A percentile compares a stretch with the other conserved stretches of the same genome.
Evolutionary conservation across 2,113 vertebrate genomes (phyloP).

Genomic region (Peucedramus taeniatus): DNA sequence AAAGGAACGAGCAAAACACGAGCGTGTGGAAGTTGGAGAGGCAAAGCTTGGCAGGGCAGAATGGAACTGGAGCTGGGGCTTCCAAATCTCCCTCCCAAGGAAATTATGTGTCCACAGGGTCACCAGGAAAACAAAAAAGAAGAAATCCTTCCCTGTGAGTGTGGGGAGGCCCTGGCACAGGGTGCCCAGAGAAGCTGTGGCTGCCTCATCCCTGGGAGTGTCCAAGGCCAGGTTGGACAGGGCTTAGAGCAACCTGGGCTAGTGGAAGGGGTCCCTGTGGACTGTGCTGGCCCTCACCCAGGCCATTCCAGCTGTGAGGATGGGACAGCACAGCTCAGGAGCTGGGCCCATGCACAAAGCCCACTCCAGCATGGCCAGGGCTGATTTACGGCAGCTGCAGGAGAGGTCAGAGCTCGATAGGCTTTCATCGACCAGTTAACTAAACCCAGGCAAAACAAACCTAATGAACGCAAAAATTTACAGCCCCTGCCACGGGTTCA

Average conservation of each 20-base stretch:
- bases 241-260: background rate
- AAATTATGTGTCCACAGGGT: accelerated
- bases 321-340: background rate
- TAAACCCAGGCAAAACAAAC: slow-evolving; percentile 63
- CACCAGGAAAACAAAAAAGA: background rate
- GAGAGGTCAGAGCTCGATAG: slow-evolving; percentile 57
- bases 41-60: background rate
- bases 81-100: background rate
- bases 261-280: background rate
- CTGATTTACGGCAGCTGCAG: slow-evolving; percentile 40
- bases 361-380: background rate
- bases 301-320: background rate
- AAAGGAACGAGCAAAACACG: accelerated
- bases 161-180: background rate
- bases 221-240: background rate
- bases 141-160: background rate
- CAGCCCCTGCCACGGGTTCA: background rate
- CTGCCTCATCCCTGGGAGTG: background rate
- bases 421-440: slow-evolving; percentile 61
- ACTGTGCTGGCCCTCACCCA: background rate
- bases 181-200: background rate
- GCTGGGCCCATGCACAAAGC: background rate
- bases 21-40: accelerated
- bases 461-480: slow-evolving; percentile 41
- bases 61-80: background rate